phyloP scores from a whole-genome alignment of 2,888 invertebrate genomes.

The Pharmacophagus antenor region DNA sequence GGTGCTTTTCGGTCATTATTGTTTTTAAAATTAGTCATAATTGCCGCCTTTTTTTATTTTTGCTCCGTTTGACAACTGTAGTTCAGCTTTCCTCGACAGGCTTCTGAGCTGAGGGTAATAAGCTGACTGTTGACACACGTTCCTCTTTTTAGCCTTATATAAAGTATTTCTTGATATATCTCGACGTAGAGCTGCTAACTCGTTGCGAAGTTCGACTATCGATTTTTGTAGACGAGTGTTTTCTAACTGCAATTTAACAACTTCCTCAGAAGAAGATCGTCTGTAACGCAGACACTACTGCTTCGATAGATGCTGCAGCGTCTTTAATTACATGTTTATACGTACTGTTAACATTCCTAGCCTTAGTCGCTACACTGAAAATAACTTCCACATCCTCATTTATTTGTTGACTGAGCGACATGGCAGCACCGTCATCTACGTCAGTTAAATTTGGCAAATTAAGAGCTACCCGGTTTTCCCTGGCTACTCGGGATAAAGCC shows the following conservation, averaged over 20 bases:
- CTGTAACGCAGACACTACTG: not conserved
- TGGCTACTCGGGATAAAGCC: too few species aligned
- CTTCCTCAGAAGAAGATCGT: not conserved
- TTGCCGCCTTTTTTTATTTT: not conserved
- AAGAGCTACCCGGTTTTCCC: too few species aligned
- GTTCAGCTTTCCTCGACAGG: conserved; percentile 5
- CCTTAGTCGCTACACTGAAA: not conserved
- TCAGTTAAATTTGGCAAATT: too few species aligned
- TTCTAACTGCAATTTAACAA: not conserved
- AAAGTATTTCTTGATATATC: not conserved
- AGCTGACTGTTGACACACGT: too few species aligned
- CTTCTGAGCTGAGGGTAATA: not conserved
- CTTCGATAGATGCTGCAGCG: not conserved
- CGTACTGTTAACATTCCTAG: not conserved
- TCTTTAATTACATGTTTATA: not conserved
- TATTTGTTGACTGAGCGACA: not conserved
- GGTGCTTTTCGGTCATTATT: too few species aligned
- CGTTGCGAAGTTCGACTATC: not conserved
- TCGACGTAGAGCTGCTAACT: not conserved
- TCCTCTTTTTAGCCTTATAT: too few species aligned
- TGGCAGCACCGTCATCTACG: not conserved
- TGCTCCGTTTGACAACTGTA: not conserved
- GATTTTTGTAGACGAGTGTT: not conserved
- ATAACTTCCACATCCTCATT: not conserved
- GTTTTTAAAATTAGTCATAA: not conserved